Evolutionary conservation across 2,797 vertebrate species (phyloP).

Genomic region (Chromis chromis): DNA sequence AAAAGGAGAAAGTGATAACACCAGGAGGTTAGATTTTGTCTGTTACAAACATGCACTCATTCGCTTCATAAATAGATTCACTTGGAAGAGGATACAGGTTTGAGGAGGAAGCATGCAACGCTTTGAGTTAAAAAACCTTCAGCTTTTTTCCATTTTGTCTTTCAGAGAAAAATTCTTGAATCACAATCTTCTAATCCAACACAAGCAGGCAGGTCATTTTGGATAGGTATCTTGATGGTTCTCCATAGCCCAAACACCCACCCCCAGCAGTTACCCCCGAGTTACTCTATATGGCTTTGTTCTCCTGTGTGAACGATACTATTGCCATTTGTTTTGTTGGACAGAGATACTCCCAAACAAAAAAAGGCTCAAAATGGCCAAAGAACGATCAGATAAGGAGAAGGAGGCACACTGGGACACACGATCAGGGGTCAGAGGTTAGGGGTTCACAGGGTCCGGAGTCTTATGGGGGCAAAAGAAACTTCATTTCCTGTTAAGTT

Average conservation of each 20-base stretch:
- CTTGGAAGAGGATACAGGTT: slow-evolving; percentile 87
- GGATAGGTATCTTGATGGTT: slow-evolving; percentile 75
- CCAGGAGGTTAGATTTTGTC: slow-evolving; percentile 83
- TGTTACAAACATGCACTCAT: slow-evolving; percentile 89
- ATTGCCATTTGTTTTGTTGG: slow-evolving; percentile 88
- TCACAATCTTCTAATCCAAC: slow-evolving; percentile 76
- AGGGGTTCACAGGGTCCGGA: slow-evolving; percentile 78
- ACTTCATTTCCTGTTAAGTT: slow-evolving; percentile 92
- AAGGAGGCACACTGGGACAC: slow-evolving; percentile 84
- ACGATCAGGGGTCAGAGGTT: slow-evolving; percentile 78
- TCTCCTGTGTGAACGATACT: slow-evolving; percentile 94
- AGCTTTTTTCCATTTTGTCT: slow-evolving; percentile 70
- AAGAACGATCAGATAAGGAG: slow-evolving; percentile 84
- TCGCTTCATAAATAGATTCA: slow-evolving; percentile 87
- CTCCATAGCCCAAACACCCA: slow-evolving; percentile 71
- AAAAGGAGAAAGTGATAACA: slow-evolving; percentile 77
- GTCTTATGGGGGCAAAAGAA: slow-evolving; percentile 60
- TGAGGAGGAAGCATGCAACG: slow-evolving; percentile 90
- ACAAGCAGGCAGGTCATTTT: slow-evolving; percentile 80
- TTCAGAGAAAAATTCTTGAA: slow-evolving; percentile 69
- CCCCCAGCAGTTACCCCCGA: slow-evolving; percentile 63
- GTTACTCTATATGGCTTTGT: slow-evolving; percentile 98
- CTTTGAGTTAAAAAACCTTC: slow-evolving; percentile 83
- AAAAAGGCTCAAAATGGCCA: slow-evolving; percentile 84
- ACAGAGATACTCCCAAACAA: slow-evolving; percentile 75